Evolutionary conservation across 2,113 vertebrate species (phyloP), one percentile per base, ranked within the genome.

Genomic region (Tupaia tana): DNA sequence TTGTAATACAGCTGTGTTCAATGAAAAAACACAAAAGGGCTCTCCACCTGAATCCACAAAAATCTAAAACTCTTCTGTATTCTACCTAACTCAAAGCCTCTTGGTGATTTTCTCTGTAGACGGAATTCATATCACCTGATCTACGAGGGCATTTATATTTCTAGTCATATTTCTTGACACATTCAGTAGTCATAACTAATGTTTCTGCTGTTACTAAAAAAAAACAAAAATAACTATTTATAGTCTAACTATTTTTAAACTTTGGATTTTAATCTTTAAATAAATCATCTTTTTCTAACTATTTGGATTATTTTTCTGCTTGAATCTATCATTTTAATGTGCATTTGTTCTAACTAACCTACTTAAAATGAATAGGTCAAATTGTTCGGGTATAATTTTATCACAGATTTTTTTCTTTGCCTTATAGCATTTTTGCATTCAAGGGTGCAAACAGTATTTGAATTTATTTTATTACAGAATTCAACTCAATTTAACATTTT

Each of bases 391-490:
- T 64, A 89, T 85, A 16, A 1, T 74, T 11, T 78, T 69, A 70
- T 66, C 15, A 73, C 15, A 22, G 2, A 10, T 78, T n/a, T 56
- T 67, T 27, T 11, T 56, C 14, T 75, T 24, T 78, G 1, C 3
- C 71, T 94, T 94, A 86, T 12, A 59, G 29, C 4, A 2, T 90
- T 95, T 97, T 91, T 92, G 16, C 15, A 83, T 93, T 52, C 54
- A 92, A 52, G 24, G 14, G 4, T 80, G 12, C 43, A 91, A 92
- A 92, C 7, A 54, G 83, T 56, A 73, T 75, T 89, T 94, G 64
- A 96, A 95, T 79, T 86, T 94, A 86, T 85, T 95, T 92, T 58
- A 86, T 79, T 88, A 67, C 7, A 93, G 19, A 88, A 79, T 91
- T 92, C 43, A 95, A 83, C 3, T 89, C 43, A 90, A 63, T 92